Evolutionary conservation across 2,888 invertebrate genomes (phyloP), one percentile per base, ranked within the genome.

Genomic region (Caenorhabditis sp.): DNA sequence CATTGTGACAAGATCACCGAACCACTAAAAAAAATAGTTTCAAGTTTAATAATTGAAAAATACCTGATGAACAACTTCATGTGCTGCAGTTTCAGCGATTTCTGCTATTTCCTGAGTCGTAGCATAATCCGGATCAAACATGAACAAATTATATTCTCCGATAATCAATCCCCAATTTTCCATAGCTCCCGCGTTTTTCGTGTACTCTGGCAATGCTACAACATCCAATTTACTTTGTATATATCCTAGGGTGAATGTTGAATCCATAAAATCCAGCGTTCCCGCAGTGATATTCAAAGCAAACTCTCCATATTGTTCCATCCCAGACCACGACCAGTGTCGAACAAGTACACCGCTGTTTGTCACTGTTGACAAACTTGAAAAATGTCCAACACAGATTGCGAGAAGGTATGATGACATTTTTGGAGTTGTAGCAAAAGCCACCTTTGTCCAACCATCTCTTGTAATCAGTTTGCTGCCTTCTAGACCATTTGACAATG

Each of bases 361-460:
- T 8, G 68, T 49, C 6, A 71, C 66, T 12, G 60, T 71, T 0
- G 70, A 59, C 12, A 79, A n/a, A 91, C 88, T 76, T 4, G 63
- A 92, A 88, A 92, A 93, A 78, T 95, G 93, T 86, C 94, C 94
- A 1, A 95, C 93, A 0, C 94, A 92, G 80, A 95, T 92, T 0
- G 94, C 93, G 80, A 94, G 93, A 10, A 94, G 89, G 88, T 95
- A 95, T 5, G 1, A 60, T n/a, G 63, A 63, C 72, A 95, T 95
- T 53, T 27, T 23, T 6, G 67, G 51, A 0, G 79, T 72, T 0
- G 59, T 19, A 43, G 50, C 62, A 62, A 81, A 81, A 14, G 49
- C 23, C 10, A 77, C 76, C 26, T 12, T 37, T 50, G 58, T 69
- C 74, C 72, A 77, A 21, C 70, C 73, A 43, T 54, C 50, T 8